Base-by-base conservation (phyloP, 2,888 invertebrate genomes). In the Odontomyia ornata region DNA sequence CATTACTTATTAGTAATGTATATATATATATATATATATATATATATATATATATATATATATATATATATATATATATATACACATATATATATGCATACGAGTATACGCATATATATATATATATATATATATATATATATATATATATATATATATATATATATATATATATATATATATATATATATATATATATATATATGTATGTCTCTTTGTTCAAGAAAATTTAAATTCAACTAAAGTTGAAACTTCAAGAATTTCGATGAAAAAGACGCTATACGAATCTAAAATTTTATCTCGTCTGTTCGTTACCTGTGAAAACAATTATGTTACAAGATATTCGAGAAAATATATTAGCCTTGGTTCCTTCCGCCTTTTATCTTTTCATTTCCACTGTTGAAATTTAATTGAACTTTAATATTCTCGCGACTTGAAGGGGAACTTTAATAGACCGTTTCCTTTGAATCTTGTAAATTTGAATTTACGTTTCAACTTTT, bases 361-460 rank as follows among this genome's bases (percentile, higher is more conserved):
- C 52, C 71, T 28, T 52, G 56, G 69, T 47, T 25, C 52, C n/a
- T 69, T 69, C 25, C 47, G 25, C 25, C 21, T 47, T 69, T 47
- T 23, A 47, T 69, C 69, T 47, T 25, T 18, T 25, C 25, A n/a
- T n/a, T 21, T 23, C 9, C 43, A 3, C 71, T 11, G 30, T 60
- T 60, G 57, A 60, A 28, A 60, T 73, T 73, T 73, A 73, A 73
- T 73, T 73, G 73, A 73, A 73, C 60, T 73, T 73, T 57, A 60
- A 73, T 73, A 73, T 57, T 73, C 73, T 73, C 43, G 3, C 57
- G 60, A 73, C 60, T 73, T 57, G 60, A 23, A 25, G n/a, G n/a
- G n/a, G n/a, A 73, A 57, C 23, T 57, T 57, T 43, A 73, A 73
- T 73, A 36, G 36, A 57, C 23, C 71, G 30, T 27, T 69, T 72